phyloP scores from a whole-genome alignment of 2,797 vertebrate genomes.

The Vireo griseus region DNA sequence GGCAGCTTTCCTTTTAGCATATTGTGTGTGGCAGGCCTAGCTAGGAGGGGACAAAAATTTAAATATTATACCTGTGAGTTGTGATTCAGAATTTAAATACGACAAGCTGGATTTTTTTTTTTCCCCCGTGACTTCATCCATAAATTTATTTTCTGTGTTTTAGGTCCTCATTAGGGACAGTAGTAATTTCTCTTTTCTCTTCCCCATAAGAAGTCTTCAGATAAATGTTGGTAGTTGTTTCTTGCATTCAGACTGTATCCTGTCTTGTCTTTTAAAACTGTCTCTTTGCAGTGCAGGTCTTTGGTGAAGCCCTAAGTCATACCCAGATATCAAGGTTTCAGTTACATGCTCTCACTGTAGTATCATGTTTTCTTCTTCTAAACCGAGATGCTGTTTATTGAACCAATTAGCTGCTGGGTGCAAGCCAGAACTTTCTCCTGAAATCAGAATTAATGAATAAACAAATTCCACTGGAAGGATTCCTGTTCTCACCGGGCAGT shows the following conservation, averaged over 20 bases:
- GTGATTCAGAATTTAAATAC: neutral
- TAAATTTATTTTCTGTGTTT: neutral
- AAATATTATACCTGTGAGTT: neutral
- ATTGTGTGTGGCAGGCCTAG: neutral
- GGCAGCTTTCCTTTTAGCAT: neutral
- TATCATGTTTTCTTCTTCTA: constrained; percentile 9
- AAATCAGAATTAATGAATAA: constrained; percentile 53
- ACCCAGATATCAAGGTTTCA: neutral
- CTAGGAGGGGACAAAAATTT: neutral
- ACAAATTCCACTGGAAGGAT: neutral
- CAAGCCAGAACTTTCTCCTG: constrained; percentile 56
- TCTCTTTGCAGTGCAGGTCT: neutral
- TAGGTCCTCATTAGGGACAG: neutral
- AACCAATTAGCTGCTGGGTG: constrained; percentile 55
- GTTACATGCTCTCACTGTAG: neutral
- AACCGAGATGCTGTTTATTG: constrained; percentile 41
- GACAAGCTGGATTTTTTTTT: neutral
- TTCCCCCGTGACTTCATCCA: neutral
- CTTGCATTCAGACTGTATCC: neutral
- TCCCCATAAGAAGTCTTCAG: neutral
- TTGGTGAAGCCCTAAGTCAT: neutral
- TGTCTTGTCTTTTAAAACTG: neutral
- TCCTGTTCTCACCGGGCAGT: neutral
- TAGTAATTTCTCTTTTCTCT: neutral
- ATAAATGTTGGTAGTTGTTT: neutral